These are phyloP conservation scores for Orius insidiosus DNA, from an alignment of 1,140 invertebrate genomes.

Conservation along the genomic window DNA sequence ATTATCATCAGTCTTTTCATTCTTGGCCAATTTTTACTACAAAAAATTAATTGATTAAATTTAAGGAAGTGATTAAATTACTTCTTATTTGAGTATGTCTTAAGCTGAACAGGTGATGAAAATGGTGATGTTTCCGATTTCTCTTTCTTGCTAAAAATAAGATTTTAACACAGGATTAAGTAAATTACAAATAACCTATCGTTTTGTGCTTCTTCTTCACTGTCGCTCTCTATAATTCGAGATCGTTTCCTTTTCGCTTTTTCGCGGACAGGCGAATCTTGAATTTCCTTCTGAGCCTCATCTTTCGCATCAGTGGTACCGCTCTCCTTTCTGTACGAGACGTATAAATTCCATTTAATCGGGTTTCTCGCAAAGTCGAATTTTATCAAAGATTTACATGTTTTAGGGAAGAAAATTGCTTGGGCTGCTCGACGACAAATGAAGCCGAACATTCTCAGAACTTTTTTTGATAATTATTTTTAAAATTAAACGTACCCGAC, in stretches of 20 bases:
- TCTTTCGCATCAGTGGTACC: background rate
- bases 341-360: slow-evolving; percentile 2
- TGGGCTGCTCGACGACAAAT: background rate
- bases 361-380: background rate
- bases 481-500: background rate
- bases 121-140: background rate
- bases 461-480: background rate
- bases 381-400: background rate
- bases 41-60: background rate
- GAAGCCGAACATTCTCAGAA: background rate
- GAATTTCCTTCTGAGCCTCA: background rate
- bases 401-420: background rate
- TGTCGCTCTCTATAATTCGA: slow-evolving; percentile 10
- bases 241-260: slow-evolving; percentile 9
- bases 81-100: background rate
- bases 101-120: no score
- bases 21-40: background rate
- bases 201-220: slow-evolving; percentile 13
- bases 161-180: background rate
- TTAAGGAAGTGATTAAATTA: background rate
- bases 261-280: slow-evolving; percentile 2
- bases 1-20: background rate
- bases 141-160: background rate
- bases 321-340: slow-evolving; percentile 5
- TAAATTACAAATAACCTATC: background rate